Base-by-base conservation (phyloP, 2,113 vertebrate species). In the Spizaetus ornatus region DNA sequence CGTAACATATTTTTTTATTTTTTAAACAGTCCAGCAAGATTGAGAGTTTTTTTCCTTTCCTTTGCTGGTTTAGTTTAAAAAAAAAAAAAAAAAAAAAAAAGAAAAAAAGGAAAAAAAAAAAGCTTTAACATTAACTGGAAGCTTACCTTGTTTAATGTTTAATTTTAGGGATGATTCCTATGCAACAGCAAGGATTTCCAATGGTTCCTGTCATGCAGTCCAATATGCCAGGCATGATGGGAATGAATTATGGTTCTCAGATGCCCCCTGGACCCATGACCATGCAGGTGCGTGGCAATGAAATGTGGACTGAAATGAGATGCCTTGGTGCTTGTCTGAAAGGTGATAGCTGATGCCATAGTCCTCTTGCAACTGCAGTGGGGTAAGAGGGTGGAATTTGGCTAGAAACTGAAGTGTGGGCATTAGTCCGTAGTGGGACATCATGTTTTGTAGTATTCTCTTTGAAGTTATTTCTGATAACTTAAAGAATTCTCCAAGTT, bases 161-260 rank as follows among this genome's bases (percentile, higher is more conserved):
- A 62, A 4, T 62, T 97, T 38, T 91, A 99, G 99, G 99, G 92
- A 98, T 99, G 98, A 98, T 99, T 78, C 98, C 99, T 21, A 98
- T 99, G 96, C 98, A 98, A 10, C 98, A 98, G 95, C 99, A 99
- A 97, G 99, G 98, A 70, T 99, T 99, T 93, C 98, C 99, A 7
- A 98, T 99, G 98, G 98, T 99, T 90, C 99, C 99, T 23, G 99
- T 99, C 95, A 99, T 99, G 99, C 99, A 99, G 95, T 98, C 99
- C 72, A 99, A 99, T 77, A 99, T 99, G 98, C 99, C 99, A 88
- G 98, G 99, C 93, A 99, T 99, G 98, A 99, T 99, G 98, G 99
- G 99, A 82, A 99, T 99, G 98, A 99, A 99, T 95, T 99, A 99
- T 26, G 98, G 98, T n/a, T 98, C 99, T 50, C 99, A 99, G 85